phyloP scores from a whole-genome alignment of 2,888 invertebrate species.

The Pelosia muscerda region DNA sequence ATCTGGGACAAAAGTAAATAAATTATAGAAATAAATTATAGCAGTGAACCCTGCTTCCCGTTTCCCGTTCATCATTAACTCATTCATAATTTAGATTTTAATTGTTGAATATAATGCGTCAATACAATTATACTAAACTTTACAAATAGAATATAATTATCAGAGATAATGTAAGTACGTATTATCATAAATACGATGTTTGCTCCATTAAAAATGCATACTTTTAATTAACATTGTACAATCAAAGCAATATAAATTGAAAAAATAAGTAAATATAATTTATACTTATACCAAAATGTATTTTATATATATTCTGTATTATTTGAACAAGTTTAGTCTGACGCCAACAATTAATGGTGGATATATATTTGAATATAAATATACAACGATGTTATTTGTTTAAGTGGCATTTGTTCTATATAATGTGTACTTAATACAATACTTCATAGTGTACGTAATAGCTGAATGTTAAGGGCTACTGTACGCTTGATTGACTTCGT shows the following conservation, averaged over 20 bases:
- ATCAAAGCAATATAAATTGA: neutral
- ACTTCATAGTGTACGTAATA: too few relatives aligned
- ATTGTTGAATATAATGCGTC: too few relatives aligned
- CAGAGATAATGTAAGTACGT: neutral
- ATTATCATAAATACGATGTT: too few relatives aligned
- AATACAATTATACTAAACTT: too few relatives aligned
- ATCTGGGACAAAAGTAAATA: constrained; percentile 18
- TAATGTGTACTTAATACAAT: too few relatives aligned
- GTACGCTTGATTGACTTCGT: constrained; percentile 1
- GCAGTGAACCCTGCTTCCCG: constrained; percentile 67
- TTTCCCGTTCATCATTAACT: constrained; percentile 50
- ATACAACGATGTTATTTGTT: constrained; percentile 9
- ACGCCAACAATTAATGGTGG: constrained; percentile 8
- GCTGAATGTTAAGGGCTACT: constrained; percentile 15
- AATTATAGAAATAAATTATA: constrained; percentile 32
- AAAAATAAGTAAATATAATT: neutral
- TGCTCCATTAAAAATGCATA: neutral
- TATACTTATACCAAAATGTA: neutral
- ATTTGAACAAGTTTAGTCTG: constrained; percentile 17
- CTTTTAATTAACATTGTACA: too few relatives aligned
- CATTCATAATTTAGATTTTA: neutral
- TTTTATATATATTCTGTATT: constrained; percentile 4
- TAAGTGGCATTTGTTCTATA: too few relatives aligned
- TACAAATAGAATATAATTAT: neutral
- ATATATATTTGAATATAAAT: constrained; percentile 2